Conservation (phyloP, 2,888 invertebrate genomes). For the Arrhopalites spinosus region DNA sequence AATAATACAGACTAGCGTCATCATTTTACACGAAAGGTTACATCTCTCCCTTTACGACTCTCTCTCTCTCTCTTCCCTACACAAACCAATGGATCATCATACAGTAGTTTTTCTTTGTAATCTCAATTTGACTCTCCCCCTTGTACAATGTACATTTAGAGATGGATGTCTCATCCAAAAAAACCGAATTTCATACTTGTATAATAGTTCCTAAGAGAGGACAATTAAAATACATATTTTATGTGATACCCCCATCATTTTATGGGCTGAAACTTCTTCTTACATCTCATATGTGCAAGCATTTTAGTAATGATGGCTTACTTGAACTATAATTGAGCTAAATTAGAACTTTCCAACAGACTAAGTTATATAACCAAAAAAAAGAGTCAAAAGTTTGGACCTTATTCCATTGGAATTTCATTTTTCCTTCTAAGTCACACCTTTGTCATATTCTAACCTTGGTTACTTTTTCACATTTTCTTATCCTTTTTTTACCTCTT, state of each 20-base stretch:
- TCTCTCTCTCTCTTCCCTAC: background rate
- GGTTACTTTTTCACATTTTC: too few relatives aligned
- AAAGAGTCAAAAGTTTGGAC: too few relatives aligned
- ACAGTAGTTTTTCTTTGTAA: too few relatives aligned
- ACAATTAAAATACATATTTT: slow-evolving; percentile 32
- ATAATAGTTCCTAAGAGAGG: too few relatives aligned
- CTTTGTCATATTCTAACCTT: too few relatives aligned
- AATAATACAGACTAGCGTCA: slow-evolving; percentile 3
- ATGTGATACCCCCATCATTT: background rate
- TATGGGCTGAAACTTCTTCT: background rate
- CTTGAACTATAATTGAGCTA: slow-evolving; percentile 17
- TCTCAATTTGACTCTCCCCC: background rate
- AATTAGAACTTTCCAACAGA: slow-evolving; percentile 24
- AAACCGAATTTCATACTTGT: background rate
- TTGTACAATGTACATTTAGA: background rate
- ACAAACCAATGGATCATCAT: background rate
- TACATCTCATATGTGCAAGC: slow-evolving; percentile 19
- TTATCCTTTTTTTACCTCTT: too few relatives aligned
- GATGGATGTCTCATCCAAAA: slow-evolving; percentile 14
- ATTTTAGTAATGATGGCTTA: slow-evolving; percentile 34
- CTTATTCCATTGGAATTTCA: too few relatives aligned
- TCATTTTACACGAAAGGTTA: slow-evolving; percentile 18
- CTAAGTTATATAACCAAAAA: background rate
- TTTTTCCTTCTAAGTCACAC: too few relatives aligned
- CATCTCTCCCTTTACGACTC: slow-evolving; percentile 16